phyloP scores from a whole-genome alignment of 2,888 invertebrate genomes.

The Anorthoa munda region DNA sequence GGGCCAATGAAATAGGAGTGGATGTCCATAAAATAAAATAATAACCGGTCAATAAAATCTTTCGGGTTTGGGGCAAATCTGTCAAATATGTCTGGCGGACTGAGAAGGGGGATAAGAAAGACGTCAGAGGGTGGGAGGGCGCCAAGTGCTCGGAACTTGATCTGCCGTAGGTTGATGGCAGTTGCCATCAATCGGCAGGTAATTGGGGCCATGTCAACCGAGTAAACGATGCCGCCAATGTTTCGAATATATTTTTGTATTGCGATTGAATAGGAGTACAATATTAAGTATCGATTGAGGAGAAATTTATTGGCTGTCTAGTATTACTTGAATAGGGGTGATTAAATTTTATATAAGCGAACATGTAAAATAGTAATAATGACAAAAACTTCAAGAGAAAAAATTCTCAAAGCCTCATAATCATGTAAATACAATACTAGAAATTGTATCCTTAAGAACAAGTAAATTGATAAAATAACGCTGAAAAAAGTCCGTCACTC shows the following conservation, averaged over 20 bases:
- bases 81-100: constrained; percentile 84
- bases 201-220: constrained; percentile 86
- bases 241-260: constrained; percentile 61
- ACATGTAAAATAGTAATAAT: neutral
- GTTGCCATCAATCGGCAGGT: constrained; percentile 85
- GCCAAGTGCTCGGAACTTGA: constrained; percentile 88
- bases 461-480: constrained; percentile 54
- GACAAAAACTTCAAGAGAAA: neutral
- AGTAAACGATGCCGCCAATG: constrained; percentile 79
- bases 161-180: constrained; percentile 82
- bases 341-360: neutral
- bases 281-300: constrained; percentile 30
- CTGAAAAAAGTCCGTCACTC: constrained; percentile 46
- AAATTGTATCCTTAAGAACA: constrained; percentile 14
- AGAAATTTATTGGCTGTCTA: constrained; percentile 4
- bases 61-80: constrained; percentile 84
- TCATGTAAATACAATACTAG: neutral
- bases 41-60: constrained; percentile 90
- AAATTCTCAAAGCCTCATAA: neutral
- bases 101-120: constrained; percentile 74
- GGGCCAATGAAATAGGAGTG: constrained; percentile 89
- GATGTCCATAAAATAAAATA: constrained; percentile 90
- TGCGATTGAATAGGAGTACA: constrained; percentile 36
- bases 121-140: constrained; percentile 77
- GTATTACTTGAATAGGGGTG: neutral